Evolutionary conservation across 2,797 vertebrate species (phyloP), one percentile per base, ranked within the genome.

Genomic region (Helicolenus hilgendorfi): DNA sequence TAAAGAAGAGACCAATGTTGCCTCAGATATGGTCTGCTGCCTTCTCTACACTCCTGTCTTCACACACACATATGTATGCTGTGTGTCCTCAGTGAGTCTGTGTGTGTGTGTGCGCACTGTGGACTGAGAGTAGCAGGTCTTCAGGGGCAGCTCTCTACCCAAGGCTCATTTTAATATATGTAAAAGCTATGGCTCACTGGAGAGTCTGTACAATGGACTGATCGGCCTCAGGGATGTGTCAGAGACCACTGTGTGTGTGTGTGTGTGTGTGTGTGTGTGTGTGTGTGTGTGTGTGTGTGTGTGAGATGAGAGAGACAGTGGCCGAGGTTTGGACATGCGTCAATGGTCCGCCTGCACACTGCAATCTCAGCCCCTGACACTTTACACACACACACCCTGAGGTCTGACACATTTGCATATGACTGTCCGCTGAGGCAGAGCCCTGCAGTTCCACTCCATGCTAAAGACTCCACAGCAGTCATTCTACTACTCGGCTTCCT

Each of bases 161-260:
- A 92, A 87, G 89, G 84, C 95, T 97, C 94, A 97, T 97, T 97
- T 97, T 96, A 97, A 97, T 97, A 97, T 97, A 97, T 97, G 97
- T 97, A 97, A 97, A 97, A 91, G 93, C 91, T 94, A 97, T 96
- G 96, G 94, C 92, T 95, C 96, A 96, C 95, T 95, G 96, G 96
- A 96, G 95, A 96, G 89, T 81, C 90, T 83, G 94, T 90, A 93
- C 89, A 94, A 93, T 95, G 94, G 96, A 97, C 92, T 95, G 95
- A 94, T 94, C 94, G 94, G 94, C 96, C 95, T 95, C 83, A 77
- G 97, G 96, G 97, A 97, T 89, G 89, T 95, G 96, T 97, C 96
- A 97, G 73, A 94, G 89, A 89, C 79, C 62, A 26, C 79, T 78
- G 80, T 78, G 86, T 85, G 87, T 56, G 72, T 69, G 70, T 38